Percentiles rank a stretch among this genome's conserved stretches.
phyloP scores from a whole-genome alignment of 23 tunicate species.

The Ascidia mentula region DNA sequence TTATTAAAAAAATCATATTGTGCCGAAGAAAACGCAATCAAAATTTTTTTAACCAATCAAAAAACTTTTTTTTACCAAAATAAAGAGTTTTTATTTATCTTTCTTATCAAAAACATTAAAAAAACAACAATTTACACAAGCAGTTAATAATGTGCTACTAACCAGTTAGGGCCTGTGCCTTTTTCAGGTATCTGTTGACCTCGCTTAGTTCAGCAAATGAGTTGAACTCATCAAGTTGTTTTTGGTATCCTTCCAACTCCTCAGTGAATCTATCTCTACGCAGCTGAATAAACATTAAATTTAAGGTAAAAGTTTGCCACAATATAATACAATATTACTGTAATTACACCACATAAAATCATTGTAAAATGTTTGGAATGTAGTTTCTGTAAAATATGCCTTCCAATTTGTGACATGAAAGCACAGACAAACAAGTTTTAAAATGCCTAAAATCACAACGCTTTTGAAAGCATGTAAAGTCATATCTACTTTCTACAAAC shows the following conservation, averaged over 20 bases:
- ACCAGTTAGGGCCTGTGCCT: constrained; percentile 85
- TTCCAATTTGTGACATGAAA: no score
- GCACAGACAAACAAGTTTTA: no score
- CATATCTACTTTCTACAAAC: no score
- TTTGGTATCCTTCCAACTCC: constrained; percentile 90
- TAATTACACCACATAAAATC: no score
- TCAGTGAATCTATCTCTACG: constrained; percentile 91
- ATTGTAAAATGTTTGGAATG: no score
- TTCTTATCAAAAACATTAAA: background rate
- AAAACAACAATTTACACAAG: background rate
- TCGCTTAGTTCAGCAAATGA: constrained; percentile 65
- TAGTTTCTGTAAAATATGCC: no score
- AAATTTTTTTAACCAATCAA: background rate
- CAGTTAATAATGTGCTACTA: background rate
- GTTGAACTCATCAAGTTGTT: constrained; percentile 88
- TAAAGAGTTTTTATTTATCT: background rate
- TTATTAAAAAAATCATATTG: no score
- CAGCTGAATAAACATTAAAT: constrained; percentile 29
- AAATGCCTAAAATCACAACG: no score
- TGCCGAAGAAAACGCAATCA: no score
- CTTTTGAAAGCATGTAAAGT: no score
- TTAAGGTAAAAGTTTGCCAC: no score
- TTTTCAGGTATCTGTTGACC: constrained; percentile 82
- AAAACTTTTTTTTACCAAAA: background rate
- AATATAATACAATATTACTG: no score